A percentile compares a stretch with the other conserved stretches of the same genome.
These are phyloP conservation scores for Graphium colonna DNA, from an alignment of 2,888 invertebrate genomes.

Conservation along the genomic window DNA sequence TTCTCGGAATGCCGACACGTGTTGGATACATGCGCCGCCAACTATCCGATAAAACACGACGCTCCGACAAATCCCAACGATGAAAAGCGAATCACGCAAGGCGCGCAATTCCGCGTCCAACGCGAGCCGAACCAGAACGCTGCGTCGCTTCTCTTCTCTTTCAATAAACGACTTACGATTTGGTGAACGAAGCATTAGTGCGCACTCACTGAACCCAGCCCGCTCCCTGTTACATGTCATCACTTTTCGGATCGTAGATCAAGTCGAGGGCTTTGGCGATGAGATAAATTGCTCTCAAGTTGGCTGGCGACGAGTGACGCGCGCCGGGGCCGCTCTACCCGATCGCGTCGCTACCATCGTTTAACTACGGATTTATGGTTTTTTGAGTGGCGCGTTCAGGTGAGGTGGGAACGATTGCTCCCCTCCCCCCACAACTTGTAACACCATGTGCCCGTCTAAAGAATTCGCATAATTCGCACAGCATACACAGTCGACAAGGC, in stretches of 20 bases:
- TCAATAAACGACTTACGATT: slow-evolving; percentile 31
- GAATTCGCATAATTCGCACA: slow-evolving; percentile 64
- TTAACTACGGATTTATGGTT: slow-evolving; percentile 53
- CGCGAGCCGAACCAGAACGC: too few relatives aligned
- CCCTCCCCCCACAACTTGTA: too few relatives aligned
- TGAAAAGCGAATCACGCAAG: slow-evolving; percentile 9
- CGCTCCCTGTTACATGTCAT: slow-evolving; percentile 50
- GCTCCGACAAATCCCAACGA: background rate
- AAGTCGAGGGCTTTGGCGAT: slow-evolving; percentile 50
- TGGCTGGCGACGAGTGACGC: slow-evolving; percentile 54
- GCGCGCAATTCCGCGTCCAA: too few relatives aligned
- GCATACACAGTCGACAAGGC: slow-evolving; percentile 37
- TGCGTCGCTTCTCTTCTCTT: slow-evolving; percentile 17
- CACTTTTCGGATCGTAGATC: slow-evolving; percentile 61
- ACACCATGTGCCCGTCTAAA: too few relatives aligned
- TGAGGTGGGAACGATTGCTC: slow-evolving; percentile 20
- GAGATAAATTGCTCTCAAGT: slow-evolving; percentile 63
- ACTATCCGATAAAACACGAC: too few relatives aligned
- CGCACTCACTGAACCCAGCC: slow-evolving; percentile 27
- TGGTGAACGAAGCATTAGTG: slow-evolving; percentile 31
- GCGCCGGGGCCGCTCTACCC: slow-evolving; percentile 45
- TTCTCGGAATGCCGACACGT: slow-evolving; percentile 39
- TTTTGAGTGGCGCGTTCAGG: slow-evolving; percentile 41
- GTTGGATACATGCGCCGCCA: slow-evolving; percentile 29
- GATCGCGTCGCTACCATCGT: slow-evolving; percentile 39